Evolutionary conservation across 2,888 invertebrate genomes (phyloP).

Genomic region (Noctua janthe): DNA sequence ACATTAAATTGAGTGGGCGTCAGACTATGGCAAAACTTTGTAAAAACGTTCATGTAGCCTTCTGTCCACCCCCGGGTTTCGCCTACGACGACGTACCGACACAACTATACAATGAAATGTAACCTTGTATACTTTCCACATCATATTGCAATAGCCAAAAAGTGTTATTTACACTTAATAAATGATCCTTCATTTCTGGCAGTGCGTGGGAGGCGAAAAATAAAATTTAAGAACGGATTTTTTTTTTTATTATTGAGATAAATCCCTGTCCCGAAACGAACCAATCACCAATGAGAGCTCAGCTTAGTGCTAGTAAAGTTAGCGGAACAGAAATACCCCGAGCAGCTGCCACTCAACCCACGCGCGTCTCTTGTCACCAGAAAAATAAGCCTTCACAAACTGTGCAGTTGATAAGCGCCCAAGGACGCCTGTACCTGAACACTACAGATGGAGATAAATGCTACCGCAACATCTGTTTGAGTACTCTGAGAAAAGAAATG

Average conservation of each 20-base stretch:
- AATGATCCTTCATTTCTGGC: not conserved
- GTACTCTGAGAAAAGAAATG: not conserved
- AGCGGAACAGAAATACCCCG: constrained; percentile 4
- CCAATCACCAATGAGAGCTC: not conserved
- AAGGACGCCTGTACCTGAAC: constrained; percentile 15
- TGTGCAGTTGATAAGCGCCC: constrained; percentile 37
- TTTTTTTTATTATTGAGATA: not conserved
- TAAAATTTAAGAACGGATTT: not conserved
- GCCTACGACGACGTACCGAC: constrained; percentile 20
- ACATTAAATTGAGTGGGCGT: not conserved
- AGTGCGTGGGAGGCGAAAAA: not conserved
- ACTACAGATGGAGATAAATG: constrained; percentile 37
- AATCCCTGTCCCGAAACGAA: not conserved
- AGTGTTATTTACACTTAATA: not conserved
- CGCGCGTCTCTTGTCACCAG: constrained; percentile 7
- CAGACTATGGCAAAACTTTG: not conserved
- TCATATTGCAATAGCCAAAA: not conserved
- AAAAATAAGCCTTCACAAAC: constrained; percentile 13
- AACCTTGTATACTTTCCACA: not conserved
- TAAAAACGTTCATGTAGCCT: not conserved
- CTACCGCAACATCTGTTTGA: constrained; percentile 19
- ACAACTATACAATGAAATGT: not conserved
- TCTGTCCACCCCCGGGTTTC: not conserved
- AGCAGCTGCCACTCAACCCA: constrained; percentile 11
- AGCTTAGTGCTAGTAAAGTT: constrained; percentile 6